Evolutionary conservation across 1,140 invertebrate species (phyloP), one percentile per base, ranked within the genome.

Genomic region (Megalopta genalis): DNA sequence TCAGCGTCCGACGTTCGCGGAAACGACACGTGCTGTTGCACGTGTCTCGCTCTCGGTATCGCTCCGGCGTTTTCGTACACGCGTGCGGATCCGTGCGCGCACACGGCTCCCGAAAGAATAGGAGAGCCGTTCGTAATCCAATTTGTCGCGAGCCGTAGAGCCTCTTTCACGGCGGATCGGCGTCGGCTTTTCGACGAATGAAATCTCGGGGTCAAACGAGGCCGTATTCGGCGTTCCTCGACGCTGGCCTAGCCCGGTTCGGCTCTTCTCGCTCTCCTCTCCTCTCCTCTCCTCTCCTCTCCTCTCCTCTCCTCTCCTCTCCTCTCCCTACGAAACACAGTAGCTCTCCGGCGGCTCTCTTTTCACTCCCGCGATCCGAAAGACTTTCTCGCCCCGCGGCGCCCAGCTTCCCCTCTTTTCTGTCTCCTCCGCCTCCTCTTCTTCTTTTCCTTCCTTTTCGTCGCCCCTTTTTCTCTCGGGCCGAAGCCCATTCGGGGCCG

Each of bases 361-460:
- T 78, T 78, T 72, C 46, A 54, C 32, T 54, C 27, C 9, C 39
- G 7, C 39, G 39, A 46, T 6, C 21, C 62, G 76, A 78, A 72
- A 78, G 68, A 54, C 76, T 72, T 78, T 72, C 76, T 72, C 69
- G 32, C 60, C 76, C 23, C 21, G n/a, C 60, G 32, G 32, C 32
- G 8, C 16, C 49, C 16, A 60, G 74, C 60, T 70, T 32, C 63
- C 23, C 42, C 59, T 69, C 46, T 39, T 64, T 71, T 74, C 70
- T 67, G 68, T 74, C 65, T 86, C 76, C 83, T 62, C 32, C 65
- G 86, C 76, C 83, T 62, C 32, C 4, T 4, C 32, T 32, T 4
- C 32, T 77, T 81, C 86, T 81, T 85, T 81, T 79, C 75, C 79
- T 77, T 71, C 62, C 72, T 84, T 82, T 83, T 79, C 67, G 2